A percentile compares a stretch with the other conserved stretches of the same genome.
Evolutionary conservation across 1,140 invertebrate species (phyloP).

Genomic region (Trichonephila clavata): DNA sequence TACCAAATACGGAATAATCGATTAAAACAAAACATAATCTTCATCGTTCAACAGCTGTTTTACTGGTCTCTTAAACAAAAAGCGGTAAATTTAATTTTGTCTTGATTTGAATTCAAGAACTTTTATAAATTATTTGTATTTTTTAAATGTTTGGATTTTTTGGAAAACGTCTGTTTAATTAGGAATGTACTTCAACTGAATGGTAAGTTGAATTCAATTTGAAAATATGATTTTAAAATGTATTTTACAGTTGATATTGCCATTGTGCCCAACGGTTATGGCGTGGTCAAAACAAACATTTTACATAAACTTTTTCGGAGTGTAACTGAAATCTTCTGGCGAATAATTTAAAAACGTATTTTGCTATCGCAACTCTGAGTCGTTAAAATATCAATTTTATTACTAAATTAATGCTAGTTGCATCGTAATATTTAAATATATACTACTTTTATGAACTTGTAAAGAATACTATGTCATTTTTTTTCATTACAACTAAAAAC

Average conservation of each 20-base stretch:
- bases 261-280: background rate
- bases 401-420: too few relatives aligned
- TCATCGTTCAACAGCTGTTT: slow-evolving; percentile 13
- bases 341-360: too few relatives aligned
- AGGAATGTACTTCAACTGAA: background rate
- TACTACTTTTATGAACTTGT: too few relatives aligned
- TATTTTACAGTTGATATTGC: background rate
- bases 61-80: background rate
- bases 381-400: too few relatives aligned
- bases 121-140: background rate
- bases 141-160: background rate
- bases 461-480: too few relatives aligned
- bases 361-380: too few relatives aligned
- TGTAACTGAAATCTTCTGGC: too few relatives aligned
- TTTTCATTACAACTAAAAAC: too few relatives aligned
- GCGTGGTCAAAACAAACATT: background rate
- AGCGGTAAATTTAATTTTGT: slow-evolving; percentile 16
- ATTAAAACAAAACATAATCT: background rate
- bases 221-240: background rate
- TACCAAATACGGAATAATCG: background rate
- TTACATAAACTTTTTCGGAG: background rate
- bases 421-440: too few relatives aligned
- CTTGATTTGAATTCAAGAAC: slow-evolving; percentile 8
- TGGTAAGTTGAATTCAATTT: background rate
- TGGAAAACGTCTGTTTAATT: background rate